Evolutionary conservation across 1,140 invertebrate species (phyloP).

Genomic region (Calephelis virginiensis): DNA sequence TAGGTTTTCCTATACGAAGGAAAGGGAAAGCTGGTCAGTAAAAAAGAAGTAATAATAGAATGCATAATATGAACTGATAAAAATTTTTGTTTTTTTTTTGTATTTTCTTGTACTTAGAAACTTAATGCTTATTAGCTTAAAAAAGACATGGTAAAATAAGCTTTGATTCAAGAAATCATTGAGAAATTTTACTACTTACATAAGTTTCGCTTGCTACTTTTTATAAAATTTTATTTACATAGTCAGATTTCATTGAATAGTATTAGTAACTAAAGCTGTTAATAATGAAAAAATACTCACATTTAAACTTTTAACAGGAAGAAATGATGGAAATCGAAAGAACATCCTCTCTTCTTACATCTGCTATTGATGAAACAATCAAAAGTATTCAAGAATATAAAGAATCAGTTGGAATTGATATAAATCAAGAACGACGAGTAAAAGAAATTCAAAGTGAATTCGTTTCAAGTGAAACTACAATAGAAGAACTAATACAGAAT

Average conservation of each 20-base stretch:
- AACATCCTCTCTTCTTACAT: constrained; percentile 57
- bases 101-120: too few species aligned
- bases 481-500: constrained; percentile 11
- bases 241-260: neutral
- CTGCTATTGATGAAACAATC: constrained; percentile 60
- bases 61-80: too few species aligned
- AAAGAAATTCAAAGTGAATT: constrained; percentile 10
- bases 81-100: too few species aligned
- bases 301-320: constrained; percentile 38
- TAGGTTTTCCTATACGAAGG: too few species aligned
- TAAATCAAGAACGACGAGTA: constrained; percentile 22
- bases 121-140: too few species aligned
- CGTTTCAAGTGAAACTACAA: neutral
- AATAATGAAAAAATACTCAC: neutral
- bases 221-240: neutral
- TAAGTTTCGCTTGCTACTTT: too few species aligned
- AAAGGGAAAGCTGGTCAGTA: too few species aligned
- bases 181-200: too few species aligned
- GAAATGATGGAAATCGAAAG: constrained; percentile 60
- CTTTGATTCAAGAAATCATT: too few species aligned
- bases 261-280: neutral
- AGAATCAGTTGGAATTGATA: constrained; percentile 35
- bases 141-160: too few species aligned
- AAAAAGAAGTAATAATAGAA: too few species aligned
- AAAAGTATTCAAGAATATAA: constrained; percentile 67